phyloP scores from a whole-genome alignment of 2,888 invertebrate species.

The Nephrotoma flavescens region DNA sequence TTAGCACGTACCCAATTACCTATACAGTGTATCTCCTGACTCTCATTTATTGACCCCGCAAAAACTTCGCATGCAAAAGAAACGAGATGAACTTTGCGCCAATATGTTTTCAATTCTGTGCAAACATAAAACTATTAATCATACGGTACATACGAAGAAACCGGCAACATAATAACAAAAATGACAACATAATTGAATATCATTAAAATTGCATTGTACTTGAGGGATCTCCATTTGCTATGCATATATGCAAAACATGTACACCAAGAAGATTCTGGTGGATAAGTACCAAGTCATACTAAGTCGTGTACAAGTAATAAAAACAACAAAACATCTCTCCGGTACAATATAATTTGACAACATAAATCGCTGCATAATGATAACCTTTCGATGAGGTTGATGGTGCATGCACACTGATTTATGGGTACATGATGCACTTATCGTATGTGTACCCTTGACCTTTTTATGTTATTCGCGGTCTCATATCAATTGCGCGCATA shows the following conservation, averaged over 20 bases:
- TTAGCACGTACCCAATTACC: no score
- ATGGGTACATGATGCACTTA: neutral
- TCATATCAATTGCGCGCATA: neutral
- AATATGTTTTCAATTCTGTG: neutral
- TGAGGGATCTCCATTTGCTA: neutral
- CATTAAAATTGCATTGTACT: neutral
- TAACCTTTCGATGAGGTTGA: neutral
- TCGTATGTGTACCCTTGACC: neutral
- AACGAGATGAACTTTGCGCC: neutral
- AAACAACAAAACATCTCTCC: neutral
- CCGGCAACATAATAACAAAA: neutral
- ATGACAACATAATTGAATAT: neutral
- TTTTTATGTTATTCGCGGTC: neutral
- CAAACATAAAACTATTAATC: neutral
- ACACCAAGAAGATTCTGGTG: neutral
- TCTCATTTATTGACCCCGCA: no score
- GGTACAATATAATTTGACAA: neutral
- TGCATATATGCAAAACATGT: neutral
- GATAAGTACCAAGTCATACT: neutral
- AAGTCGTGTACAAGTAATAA: neutral
- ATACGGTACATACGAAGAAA: neutral
- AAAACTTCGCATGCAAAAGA: no score
- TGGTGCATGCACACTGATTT: neutral
- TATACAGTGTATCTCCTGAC: no score
- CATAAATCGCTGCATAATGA: neutral